Conservation (phyloP, 23 tunicate genomes). For the Pegea sp. region DNA sequence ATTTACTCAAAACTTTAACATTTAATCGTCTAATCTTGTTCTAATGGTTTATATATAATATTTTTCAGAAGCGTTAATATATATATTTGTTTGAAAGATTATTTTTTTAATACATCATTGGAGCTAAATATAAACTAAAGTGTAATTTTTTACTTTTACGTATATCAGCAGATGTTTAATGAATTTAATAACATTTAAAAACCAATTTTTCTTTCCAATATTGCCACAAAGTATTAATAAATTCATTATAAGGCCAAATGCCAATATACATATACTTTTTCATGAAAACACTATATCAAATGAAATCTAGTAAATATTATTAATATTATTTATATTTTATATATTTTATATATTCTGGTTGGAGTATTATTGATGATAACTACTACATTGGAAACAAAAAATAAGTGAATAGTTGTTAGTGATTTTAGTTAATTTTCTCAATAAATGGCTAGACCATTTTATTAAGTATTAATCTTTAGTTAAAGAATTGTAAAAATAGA, state of each 20-base stretch:
- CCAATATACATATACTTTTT: background rate
- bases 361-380: background rate
- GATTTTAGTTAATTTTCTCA: background rate
- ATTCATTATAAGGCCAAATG: background rate
- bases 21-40: no score
- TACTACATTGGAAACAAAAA: background rate
- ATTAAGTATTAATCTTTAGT: background rate
- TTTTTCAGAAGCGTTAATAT: background rate
- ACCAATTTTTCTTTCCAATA: background rate
- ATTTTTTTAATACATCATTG: background rate
- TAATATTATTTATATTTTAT: no score
- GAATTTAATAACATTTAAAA: background rate
- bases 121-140: no score
- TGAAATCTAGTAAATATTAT: background rate
- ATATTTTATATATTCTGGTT: background rate
- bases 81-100: background rate
- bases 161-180: no score
- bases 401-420: slow-evolving; percentile 1
- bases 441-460: background rate
- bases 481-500: background rate
- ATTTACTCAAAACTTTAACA: no score
- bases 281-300: background rate
- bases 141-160: no score
- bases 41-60: no score
- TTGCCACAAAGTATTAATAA: background rate